A percentile compares a stretch with the other conserved stretches of the same genome.
These are phyloP conservation scores for Papilio elwesi DNA, from an alignment of 2,888 invertebrate genomes.

Conservation along the genomic window DNA sequence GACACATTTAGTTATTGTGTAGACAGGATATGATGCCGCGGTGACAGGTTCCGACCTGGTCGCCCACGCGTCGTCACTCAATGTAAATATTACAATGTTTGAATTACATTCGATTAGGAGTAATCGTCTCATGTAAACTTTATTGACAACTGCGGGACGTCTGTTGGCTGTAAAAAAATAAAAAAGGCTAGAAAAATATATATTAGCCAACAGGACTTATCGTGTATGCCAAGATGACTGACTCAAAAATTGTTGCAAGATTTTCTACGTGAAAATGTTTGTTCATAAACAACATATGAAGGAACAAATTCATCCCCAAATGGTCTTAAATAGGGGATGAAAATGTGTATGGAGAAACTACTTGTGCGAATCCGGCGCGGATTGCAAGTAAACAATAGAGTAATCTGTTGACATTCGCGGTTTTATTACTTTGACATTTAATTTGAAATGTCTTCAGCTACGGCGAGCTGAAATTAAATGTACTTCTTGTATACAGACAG, in stretches of 20 bases:
- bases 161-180: too few species aligned
- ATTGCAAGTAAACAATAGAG: background rate
- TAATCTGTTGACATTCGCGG: constrained; percentile 3
- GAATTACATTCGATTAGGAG: background rate
- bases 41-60: constrained; percentile 18
- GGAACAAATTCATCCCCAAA: too few species aligned
- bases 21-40: constrained; percentile 6
- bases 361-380: too few species aligned
- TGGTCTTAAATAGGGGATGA: too few species aligned
- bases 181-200: too few species aligned
- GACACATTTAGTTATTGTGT: constrained; percentile 12
- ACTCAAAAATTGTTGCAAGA: too few species aligned
- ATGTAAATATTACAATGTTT: constrained; percentile 10
- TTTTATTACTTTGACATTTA: constrained; percentile 30
- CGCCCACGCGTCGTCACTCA: constrained; percentile 19
- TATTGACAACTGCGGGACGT: background rate
- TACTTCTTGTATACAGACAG: background rate
- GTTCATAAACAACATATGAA: too few species aligned
- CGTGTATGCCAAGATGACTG: too few species aligned
- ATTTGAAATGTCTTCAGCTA: constrained; percentile 13
- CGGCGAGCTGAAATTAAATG: constrained; percentile 10
- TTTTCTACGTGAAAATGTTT: too few species aligned
- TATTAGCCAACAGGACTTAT: too few species aligned
- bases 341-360: too few species aligned
- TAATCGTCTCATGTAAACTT: background rate